Conservation (phyloP, 53 echinoderm and acorn worm species). For the Echinometra lucunter region DNA sequence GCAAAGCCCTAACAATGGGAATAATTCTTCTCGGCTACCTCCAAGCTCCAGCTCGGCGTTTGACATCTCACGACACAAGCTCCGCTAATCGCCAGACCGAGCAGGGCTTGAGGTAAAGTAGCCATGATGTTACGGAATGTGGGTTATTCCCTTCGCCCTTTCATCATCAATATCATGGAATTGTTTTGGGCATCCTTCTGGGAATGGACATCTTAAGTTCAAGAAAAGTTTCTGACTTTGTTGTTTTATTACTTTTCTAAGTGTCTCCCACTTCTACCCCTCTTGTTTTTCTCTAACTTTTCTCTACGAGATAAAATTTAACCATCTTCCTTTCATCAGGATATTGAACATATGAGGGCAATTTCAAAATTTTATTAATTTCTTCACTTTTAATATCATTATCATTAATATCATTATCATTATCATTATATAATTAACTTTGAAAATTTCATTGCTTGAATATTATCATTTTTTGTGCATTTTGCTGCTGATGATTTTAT, state of each 20-base stretch:
- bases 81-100: conserved; percentile 29
- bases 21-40: conserved; percentile 49
- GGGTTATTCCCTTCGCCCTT: conserved; percentile 43
- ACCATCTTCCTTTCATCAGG: not conserved
- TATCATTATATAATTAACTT: no score
- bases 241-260: not conserved
- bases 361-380: not conserved
- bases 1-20: conserved; percentile 33
- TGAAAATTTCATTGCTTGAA: no score
- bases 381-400: no score
- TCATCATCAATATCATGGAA: conserved; percentile 32
- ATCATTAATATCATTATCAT: no score
- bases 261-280: not conserved
- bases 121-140: conserved; percentile 52
- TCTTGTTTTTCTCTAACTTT: not conserved
- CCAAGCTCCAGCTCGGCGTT: not conserved
- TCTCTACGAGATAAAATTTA: not conserved
- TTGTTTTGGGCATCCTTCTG: conserved; percentile 49
- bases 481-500: no score
- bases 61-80: conserved; percentile 45
- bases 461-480: no score
- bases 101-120: conserved; percentile 52
- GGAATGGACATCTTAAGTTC: conserved; percentile 25
- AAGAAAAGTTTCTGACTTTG: conserved; percentile 43
- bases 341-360: not conserved